Base-by-base conservation (phyloP, 2,113 vertebrate genomes). In the Rhabdomys dilectus region DNA sequence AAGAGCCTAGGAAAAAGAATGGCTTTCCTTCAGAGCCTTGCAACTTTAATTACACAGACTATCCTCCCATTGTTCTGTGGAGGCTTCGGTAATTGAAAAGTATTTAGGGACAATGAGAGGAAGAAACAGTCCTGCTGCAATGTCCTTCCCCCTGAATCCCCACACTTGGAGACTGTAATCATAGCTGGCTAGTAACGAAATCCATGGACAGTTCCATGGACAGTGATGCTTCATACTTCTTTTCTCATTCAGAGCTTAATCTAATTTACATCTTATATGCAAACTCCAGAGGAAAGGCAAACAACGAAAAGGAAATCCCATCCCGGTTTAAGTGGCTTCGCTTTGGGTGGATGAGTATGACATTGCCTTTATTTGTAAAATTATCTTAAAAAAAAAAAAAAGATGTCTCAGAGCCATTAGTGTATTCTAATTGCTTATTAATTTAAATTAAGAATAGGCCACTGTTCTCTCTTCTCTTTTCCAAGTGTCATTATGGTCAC, bases 261-360 rank as follows among this genome's bases (percentile, higher is more conserved):
- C 90, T 92, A 77, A 93, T 93, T 96, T 86, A 90, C 3, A 88
- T 88, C 48, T 90, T 94, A 9, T 95, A 66, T 88, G 7, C 80
- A 91, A 88, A 86, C 96, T 93, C 73, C 62, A 86, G 77, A 91
- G 51, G 72, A 87, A 89, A 73, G 56, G 29, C 60, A 68, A 91
- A 87, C 31, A 89, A 29, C 34, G 89, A 88, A 66, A 93, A 78
- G 78, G 60, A 96, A 91, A 24, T 53, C 91, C n/a, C 85, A 89
- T 6, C 78, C 53, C 64, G 92, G n/a, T 29, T 82, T 62, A 91
- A 93, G 0, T 29, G 4, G 87, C 0, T 94, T 95, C 72, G 22
- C 42, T 96, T 94, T 88, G 2, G 7, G 70, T 77, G 39, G 29
- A 97, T 13, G 36, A 91, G 94, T 56, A 45, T 36, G 66, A 76